Base-by-base conservation (phyloP, 2,797 vertebrate genomes). In the Pachyuromys duprasi region DNA sequence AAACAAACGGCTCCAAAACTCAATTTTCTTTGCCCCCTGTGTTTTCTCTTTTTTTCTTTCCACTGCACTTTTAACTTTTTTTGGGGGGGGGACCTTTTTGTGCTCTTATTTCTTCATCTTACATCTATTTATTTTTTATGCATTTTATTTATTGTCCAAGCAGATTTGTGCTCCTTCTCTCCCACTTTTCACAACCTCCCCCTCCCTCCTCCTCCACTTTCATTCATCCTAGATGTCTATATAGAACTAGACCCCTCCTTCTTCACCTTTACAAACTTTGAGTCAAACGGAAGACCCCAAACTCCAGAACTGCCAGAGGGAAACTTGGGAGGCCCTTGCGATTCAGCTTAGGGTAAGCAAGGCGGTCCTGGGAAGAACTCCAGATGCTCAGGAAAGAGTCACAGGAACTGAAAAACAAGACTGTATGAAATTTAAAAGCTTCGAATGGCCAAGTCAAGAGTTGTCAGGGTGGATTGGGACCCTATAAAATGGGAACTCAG, bases 71-170 rank as follows among this genome's bases (percentile, higher is more conserved):
- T 70, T 86, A 39, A 13, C 53, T 45, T 45, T 49, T 67, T 62
- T 4, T 5, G 33, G 8, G n/a, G 24, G 6, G 13, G 2, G 17
- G 18, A 11, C 17, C 45, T 12, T 22, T 65, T 15, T 39, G 31
- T 62, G n/a, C 26, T 57, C 28, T 67, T 45, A 67, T 84, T 84
- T 67, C 5, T 13, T 70, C 8, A 70, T 75, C 72, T 75, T 75
- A 57, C 5, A 22, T n/a, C 49, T 63, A 82, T 82, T 42, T 82
- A 63, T 31, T 42, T 31, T 80, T 60, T 80, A 36, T 24, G 80
- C 57, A 31, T 82, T 82, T 82, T 62, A 62, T 69, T 67, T 69
- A 49, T 49, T 86, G 45, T 36, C 28, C 63, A 86, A 86, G 69
- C 63, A 53, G 33, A 86, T 86, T 26, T 49, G 2, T 24, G 31